Evolutionary conservation across 1,140 invertebrate genomes (phyloP).

Genomic region (Drosophila tani): DNA sequence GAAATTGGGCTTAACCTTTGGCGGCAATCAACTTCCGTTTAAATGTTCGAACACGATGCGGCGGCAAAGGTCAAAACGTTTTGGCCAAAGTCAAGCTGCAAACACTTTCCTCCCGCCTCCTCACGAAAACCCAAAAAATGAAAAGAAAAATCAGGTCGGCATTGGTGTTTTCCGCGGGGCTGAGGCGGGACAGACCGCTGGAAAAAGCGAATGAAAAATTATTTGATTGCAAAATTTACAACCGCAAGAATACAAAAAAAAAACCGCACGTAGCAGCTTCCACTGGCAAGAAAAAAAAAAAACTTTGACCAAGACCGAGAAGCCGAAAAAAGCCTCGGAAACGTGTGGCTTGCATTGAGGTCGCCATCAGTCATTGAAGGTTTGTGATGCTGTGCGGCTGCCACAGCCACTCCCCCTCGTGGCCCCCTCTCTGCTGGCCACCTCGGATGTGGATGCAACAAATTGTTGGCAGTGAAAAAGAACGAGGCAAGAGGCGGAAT

Average conservation of each 20-base stretch:
- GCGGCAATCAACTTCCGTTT: constrained; percentile 82
- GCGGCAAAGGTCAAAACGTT: constrained; percentile 79
- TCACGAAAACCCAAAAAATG: constrained; percentile 59
- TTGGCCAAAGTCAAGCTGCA: constrained; percentile 56
- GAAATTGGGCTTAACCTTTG: constrained; percentile 81
- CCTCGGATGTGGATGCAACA: constrained; percentile 68
- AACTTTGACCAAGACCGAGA: constrained; percentile 81
- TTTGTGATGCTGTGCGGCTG: constrained; percentile 45
- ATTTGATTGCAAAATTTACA: constrained; percentile 80
- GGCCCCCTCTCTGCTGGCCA: constrained; percentile 8
- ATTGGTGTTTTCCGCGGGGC: constrained; percentile 45
- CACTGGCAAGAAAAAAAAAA: constrained; percentile 32
- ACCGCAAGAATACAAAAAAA: constrained; percentile 59
- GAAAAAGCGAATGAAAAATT: constrained; percentile 80
- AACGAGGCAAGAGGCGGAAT: constrained; percentile 22
- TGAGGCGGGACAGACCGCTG: constrained; percentile 4
- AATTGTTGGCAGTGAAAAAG: constrained; percentile 61
- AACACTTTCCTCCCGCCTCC: constrained; percentile 65
- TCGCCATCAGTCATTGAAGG: constrained; percentile 78
- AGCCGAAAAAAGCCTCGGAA: constrained; percentile 74
- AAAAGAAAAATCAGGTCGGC: constrained; percentile 80
- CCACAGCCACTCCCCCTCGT: constrained; percentile 11
- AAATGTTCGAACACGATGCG: constrained; percentile 79
- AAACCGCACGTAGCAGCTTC: constrained; percentile 70
- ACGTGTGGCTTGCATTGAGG: constrained; percentile 79